These are phyloP conservation scores for Rhinolophus sinicus DNA, from an alignment of 2,113 vertebrate genomes.

Conservation along the genomic window DNA sequence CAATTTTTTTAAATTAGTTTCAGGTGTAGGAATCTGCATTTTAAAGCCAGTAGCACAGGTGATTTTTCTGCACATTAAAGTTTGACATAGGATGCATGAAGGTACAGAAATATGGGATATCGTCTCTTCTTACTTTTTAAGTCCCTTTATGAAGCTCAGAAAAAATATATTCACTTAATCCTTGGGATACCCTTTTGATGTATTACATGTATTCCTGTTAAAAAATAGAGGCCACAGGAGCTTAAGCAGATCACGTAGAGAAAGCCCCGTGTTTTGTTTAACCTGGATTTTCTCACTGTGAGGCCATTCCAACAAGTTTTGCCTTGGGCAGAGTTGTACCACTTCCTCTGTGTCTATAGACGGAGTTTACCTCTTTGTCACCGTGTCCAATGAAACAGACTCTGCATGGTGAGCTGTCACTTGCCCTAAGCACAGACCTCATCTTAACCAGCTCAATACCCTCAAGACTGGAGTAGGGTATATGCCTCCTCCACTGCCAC, in stretches of 20 bases:
- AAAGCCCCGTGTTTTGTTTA: background rate
- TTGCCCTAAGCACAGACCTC: background rate
- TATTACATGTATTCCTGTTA: background rate
- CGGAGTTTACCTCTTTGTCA: background rate
- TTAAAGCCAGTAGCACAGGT: background rate
- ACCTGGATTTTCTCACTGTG: background rate
- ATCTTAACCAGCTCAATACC: background rate
- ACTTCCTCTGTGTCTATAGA: background rate
- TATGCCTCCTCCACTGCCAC: background rate
- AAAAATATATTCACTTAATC: background rate
- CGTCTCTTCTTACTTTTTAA: background rate
- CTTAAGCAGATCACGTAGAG: background rate
- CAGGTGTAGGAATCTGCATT: background rate
- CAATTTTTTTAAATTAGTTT: background rate
- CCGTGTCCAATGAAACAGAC: background rate
- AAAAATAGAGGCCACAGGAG: background rate
- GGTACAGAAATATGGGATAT: background rate
- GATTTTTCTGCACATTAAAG: background rate
- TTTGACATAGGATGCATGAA: background rate
- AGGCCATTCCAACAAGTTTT: background rate
- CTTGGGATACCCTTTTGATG: background rate
- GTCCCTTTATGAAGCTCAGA: background rate
- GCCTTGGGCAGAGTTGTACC: background rate
- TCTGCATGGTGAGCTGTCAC: rapidly evolving
- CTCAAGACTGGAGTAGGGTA: background rate